Evolutionary conservation across 2,888 invertebrate species (phyloP).

Genomic region (Brachyptera risi): DNA sequence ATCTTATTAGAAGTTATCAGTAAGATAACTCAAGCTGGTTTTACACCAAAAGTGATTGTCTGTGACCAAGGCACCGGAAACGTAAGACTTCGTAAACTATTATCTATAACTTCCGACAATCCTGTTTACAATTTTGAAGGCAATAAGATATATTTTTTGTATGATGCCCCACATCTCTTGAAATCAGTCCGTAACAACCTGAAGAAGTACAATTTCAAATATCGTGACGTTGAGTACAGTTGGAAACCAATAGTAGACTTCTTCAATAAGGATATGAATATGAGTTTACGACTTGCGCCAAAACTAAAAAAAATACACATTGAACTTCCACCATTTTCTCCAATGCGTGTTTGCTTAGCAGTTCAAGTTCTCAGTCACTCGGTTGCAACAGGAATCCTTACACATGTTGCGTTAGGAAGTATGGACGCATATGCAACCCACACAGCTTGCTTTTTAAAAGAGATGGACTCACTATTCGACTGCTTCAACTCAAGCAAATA

Average conservation of each 20-base stretch:
- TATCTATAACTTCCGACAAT: not conserved
- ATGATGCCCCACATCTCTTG: slow-evolving; percentile 11
- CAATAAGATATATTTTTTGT: not conserved
- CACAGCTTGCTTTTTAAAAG: not conserved
- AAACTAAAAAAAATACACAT: slow-evolving; percentile 12
- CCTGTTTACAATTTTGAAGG: slow-evolving; percentile 5
- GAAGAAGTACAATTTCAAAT: not conserved
- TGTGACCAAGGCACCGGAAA: not conserved
- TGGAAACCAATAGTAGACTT: slow-evolving; percentile 2
- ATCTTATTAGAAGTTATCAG: too few relatives aligned
- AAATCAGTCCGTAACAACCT: not conserved
- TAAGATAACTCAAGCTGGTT: not conserved
- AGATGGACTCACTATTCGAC: not conserved
- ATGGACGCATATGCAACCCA: not conserved
- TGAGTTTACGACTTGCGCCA: not conserved
- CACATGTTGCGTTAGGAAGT: not conserved
- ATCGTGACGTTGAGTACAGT: not conserved
- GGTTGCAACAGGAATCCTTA: slow-evolving; percentile 14
- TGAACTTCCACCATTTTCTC: not conserved
- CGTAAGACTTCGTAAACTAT: not conserved
- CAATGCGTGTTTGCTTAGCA: slow-evolving; percentile 17
- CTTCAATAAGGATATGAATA: not conserved
- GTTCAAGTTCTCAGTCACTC: slow-evolving; percentile 25
- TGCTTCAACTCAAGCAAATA: not conserved
- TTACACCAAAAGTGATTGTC: not conserved